Evolutionary conservation across 2,797 vertebrate species (phyloP), one percentile per base, ranked within the genome.

Genomic region (Loris lydekkerianus): DNA sequence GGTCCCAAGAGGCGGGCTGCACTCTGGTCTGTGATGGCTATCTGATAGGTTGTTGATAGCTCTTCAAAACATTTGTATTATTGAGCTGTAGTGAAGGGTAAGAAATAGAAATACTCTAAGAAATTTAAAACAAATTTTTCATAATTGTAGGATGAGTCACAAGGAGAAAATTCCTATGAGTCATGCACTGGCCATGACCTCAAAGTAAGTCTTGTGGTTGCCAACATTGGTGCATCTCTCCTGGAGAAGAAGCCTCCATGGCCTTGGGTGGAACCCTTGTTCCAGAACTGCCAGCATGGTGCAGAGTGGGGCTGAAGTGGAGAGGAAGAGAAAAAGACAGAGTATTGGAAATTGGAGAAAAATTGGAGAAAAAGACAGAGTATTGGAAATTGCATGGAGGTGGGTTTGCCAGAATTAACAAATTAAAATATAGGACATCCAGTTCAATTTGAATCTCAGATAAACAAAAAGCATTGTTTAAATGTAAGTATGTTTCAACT

Each of bases 381-480:
- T 69, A 46, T 82, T 69, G 21, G 58, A 73, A 85, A 25, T 56
- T 76, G 53, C 15, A 11, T 76, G 23, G 43, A 94, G 4, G 25
- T 60, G 80, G 25, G 15, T 40, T 40, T 87, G 9, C 11, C 63
- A 91, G 25, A 77, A 60, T 87, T 34, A 65, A 34, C 46, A 80
- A 75, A 46, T 73, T 77, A 73, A 93, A 94, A 77, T 37, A 72
- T 0, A 29, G 10, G 13, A 80, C 10, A 53, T 8, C 9, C 10
- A 13, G 37, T 65, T 84, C 63, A 56, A 80, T 56, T 43, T 34
- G 14, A 96, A 94, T 91, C 81, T 60, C 18, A 85, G 40, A 53
- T 60, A 58, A 91, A 89, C 3, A 70, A 46, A 90, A 91, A 65
- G 63, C 23, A 11, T 25, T 21, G 53, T 87, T 80, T 75, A 81